A percentile compares a stretch with the other conserved stretches of the same genome.
Evolutionary conservation across 2,888 invertebrate species (phyloP).

Genomic region (Axea sp.): DNA sequence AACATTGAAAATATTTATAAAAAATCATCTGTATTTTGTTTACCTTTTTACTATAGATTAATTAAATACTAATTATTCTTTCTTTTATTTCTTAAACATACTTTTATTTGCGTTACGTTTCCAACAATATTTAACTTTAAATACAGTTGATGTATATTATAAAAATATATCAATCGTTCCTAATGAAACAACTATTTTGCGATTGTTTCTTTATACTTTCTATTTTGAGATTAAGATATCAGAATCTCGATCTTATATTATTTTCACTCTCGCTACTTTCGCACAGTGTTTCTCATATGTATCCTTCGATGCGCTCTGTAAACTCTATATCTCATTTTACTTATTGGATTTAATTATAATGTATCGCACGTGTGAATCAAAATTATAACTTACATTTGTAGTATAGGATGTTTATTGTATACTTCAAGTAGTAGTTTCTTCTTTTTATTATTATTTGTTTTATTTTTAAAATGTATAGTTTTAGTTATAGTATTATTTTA

Average conservation of each 20-base stretch:
- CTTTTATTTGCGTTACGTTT: no score
- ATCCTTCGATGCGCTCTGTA: conserved; percentile 58
- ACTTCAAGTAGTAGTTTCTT: neutral
- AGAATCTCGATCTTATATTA: conserved; percentile 35
- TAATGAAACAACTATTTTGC: no score
- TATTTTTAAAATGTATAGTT: no score
- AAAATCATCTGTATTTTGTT: no score
- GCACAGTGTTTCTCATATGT: conserved; percentile 31
- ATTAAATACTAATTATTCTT: no score
- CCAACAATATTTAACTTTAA: no score
- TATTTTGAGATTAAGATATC: conserved; percentile 56
- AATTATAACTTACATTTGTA: conserved; percentile 14
- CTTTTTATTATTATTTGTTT: neutral
- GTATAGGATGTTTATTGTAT: conserved; percentile 4
- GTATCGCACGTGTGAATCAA: conserved; percentile 34
- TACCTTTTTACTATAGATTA: no score
- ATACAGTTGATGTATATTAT: no score
- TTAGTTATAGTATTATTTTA: no score
- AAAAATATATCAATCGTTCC: no score
- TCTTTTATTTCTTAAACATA: no score
- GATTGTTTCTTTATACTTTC: conserved; percentile 46
- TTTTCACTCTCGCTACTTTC: conserved; percentile 54
- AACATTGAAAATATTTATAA: no score
- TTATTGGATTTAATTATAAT: conserved; percentile 44
- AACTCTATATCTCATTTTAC: conserved; percentile 50